Conservation (phyloP, 1,140 invertebrate species). For the Leptinotarsa texana region DNA sequence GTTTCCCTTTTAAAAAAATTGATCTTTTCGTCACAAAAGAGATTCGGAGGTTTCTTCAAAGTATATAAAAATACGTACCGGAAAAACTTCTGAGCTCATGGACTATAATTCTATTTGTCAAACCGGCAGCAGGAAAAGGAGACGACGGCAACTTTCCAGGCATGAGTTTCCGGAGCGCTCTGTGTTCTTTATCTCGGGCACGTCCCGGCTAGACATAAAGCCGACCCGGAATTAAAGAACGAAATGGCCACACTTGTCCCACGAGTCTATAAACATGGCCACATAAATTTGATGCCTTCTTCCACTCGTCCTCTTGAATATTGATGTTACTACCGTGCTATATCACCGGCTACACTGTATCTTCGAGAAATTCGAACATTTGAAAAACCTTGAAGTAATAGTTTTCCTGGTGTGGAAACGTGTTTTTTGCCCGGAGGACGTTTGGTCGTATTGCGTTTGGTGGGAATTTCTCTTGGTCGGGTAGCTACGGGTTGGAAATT, state of each 20-base stretch:
- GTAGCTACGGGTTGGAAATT: too few species aligned
- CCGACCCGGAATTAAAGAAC: slow-evolving; percentile 48
- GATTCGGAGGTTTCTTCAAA: too few species aligned
- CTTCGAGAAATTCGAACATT: slow-evolving; percentile 16
- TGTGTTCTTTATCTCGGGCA: slow-evolving; percentile 42
- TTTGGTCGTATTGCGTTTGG: neutral
- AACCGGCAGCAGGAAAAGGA: neutral
- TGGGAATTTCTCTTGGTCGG: too few species aligned
- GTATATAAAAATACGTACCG: too few species aligned
- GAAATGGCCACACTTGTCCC: slow-evolving; percentile 51
- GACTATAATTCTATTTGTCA: neutral
- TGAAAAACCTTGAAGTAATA: slow-evolving; percentile 10
- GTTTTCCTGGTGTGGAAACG: slow-evolving; percentile 18
- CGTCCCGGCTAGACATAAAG: slow-evolving; percentile 49
- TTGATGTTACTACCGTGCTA: slow-evolving; percentile 48
- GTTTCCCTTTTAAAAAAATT: too few species aligned
- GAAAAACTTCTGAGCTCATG: neutral
- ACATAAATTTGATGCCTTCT: slow-evolving; percentile 52
- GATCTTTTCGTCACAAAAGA: too few species aligned
- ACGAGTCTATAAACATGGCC: slow-evolving; percentile 52
- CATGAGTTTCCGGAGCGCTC: slow-evolving; percentile 27
- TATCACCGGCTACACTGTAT: slow-evolving; percentile 35
- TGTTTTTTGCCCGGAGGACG: neutral
- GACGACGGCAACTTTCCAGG: slow-evolving; percentile 16
- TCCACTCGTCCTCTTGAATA: slow-evolving; percentile 45